Evolutionary conservation across 2,888 invertebrate genomes (phyloP), one percentile per base, ranked within the genome.

Genomic region (Chelonus formosanus): DNA sequence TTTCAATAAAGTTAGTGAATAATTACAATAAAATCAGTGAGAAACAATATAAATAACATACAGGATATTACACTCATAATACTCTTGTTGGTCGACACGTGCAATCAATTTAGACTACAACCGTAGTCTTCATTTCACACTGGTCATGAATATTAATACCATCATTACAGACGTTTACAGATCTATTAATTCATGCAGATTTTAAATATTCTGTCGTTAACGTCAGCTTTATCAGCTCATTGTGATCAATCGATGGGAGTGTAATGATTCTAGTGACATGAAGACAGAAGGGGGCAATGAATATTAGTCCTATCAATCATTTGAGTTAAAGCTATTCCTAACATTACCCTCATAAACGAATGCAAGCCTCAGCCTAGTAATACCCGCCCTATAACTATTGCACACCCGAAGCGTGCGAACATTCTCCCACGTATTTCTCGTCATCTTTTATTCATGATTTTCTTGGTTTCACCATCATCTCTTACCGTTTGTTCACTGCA

Each of bases 281-380:
- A 63, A 36, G 59, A 47, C 7, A 48, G 32, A 34, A 48, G 54
- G 43, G 20, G 67, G 58, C 54, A 43, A 45, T 68, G 59, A 70
- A 81, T 83, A 83, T 83, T 83, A 83, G 80, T 71, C 78, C 82
- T 78, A 83, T 83, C 83, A 78, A 83, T 83, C 83, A 83, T 79
- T 73, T 68, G 71, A 68, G 58, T 67, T 54, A 59, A 65, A 65
- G 59, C 54, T 43, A 63, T 66, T 55, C 61, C 60, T 68, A 62
- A 59, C 53, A 44, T 65, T 65, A 53, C 70, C 63, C 67, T 59
- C 64, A 44, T 48, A 47, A 56, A 55, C n/a, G 52, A 54, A 58
- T 59, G 58, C 58, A 48, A 45, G 36, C 61, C 50, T 31, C 43
- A 54, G 70, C 70, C 67, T 69, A 70, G 65, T 64, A 66, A 48